A percentile compares a stretch with the other conserved stretches of the same genome.
Conservation (phyloP, 2,888 invertebrate genomes). For the Priocnemis perturbator region DNA sequence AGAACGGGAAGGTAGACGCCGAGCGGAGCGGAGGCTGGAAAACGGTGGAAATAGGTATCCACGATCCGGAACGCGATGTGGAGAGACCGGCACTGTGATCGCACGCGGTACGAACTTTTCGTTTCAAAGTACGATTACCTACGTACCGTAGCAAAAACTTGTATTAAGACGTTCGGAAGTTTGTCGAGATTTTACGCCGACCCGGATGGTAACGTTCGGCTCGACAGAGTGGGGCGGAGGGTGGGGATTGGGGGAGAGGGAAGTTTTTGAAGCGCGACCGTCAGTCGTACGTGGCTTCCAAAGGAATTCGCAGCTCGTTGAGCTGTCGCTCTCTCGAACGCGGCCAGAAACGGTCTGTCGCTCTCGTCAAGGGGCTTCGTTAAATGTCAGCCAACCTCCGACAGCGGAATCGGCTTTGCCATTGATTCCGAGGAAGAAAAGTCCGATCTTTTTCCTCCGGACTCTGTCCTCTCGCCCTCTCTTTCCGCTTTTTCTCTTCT, state of each 20-base stretch:
- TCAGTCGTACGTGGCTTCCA: not conserved
- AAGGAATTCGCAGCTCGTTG: not conserved
- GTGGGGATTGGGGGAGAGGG: no score
- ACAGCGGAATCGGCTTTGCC: no score
- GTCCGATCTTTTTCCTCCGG: no score
- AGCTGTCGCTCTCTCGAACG: not conserved
- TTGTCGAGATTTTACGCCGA: constrained; percentile 46
- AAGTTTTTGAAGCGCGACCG: not conserved
- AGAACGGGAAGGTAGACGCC: not conserved
- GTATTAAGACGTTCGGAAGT: constrained; percentile 57
- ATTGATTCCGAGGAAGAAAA: no score
- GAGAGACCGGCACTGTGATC: no score
- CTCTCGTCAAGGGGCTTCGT: no score
- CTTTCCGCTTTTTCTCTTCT: no score
- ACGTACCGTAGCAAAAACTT: constrained; percentile 57
- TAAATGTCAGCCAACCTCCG: no score
- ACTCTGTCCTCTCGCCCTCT: no score
- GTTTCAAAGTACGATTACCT: constrained; percentile 61
- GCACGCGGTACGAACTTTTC: constrained; percentile 50
- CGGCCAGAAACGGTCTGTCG: no score
- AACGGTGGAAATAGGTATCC: constrained; percentile 33
- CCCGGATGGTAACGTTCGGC: constrained; percentile 20
- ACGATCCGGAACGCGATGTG: no score
- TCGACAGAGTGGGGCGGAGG: not conserved
- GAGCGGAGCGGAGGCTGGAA: no score